Conservation (phyloP, 2,797 vertebrate species). For the Dendrocincla tyrannina region DNA sequence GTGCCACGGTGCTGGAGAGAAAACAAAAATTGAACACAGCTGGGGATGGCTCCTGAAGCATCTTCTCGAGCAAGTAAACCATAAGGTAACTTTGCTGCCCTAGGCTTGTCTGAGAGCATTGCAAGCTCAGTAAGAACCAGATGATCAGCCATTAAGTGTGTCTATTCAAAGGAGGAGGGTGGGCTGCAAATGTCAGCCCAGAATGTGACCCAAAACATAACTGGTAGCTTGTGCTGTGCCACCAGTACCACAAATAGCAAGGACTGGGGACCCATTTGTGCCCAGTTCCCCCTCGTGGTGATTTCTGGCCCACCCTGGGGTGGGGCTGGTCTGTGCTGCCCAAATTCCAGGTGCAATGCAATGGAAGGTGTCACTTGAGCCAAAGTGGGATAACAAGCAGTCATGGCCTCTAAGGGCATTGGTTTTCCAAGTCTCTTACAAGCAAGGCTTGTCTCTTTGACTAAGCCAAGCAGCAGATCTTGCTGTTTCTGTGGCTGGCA, state of each 20-base stretch:
- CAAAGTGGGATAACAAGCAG: neutral
- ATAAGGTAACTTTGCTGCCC: fast-evolving
- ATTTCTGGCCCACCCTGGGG: neutral
- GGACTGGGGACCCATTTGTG: neutral
- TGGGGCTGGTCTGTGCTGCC: neutral
- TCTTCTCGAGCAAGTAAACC: neutral
- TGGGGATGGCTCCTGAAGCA: neutral
- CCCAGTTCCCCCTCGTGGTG: neutral
- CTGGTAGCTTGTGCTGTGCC: neutral
- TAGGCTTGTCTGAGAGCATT: neutral
- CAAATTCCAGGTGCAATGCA: neutral
- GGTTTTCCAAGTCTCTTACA: neutral
- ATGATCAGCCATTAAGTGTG: neutral
- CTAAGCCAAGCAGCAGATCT: neutral
- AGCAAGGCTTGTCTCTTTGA: neutral
- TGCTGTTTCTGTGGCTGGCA: neutral
- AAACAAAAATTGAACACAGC: neutral
- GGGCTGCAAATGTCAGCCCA: neutral
- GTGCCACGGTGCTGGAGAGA: neutral
- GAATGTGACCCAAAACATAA: neutral
- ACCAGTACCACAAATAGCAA: neutral
- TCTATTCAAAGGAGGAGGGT: neutral
- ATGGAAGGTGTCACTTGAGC: neutral
- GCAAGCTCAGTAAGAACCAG: neutral
- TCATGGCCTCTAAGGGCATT: neutral